These are phyloP conservation scores for Daubentonia madagascariensis DNA, from an alignment of 2,113 vertebrate genomes.

Conservation along the genomic window DNA sequence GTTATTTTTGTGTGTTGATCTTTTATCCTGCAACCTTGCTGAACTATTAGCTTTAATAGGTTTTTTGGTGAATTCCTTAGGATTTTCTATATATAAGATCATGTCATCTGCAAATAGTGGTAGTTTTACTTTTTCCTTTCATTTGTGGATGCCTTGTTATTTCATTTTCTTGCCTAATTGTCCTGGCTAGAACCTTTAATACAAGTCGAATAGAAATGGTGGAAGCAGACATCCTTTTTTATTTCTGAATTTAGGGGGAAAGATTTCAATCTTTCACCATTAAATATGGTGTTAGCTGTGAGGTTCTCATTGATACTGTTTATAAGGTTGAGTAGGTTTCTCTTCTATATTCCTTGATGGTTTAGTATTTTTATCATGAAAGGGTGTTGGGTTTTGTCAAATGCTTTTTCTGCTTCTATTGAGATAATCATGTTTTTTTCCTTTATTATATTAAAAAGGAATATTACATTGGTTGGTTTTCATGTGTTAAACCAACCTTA, in stretches of 20 bases:
- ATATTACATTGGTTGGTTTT: background rate
- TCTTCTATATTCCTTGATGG: background rate
- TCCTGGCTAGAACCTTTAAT: background rate
- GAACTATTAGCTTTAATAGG: background rate
- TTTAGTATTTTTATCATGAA: background rate
- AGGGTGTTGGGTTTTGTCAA: background rate
- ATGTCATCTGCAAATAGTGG: too few relatives aligned
- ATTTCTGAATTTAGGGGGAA: background rate
- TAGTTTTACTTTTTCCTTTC: too few relatives aligned
- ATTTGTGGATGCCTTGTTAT: background rate
- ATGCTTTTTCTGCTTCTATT: background rate
- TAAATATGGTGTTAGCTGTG: background rate
- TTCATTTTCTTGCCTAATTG: background rate
- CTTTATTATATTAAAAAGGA: too few relatives aligned
- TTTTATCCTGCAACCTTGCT: background rate
- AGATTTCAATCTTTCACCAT: background rate
- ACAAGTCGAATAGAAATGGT: background rate
- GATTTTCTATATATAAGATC: background rate
- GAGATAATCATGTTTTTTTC: too few relatives aligned
- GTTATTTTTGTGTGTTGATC: background rate
- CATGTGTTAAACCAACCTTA: background rate
- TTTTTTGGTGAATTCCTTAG: background rate
- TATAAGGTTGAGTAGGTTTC: background rate
- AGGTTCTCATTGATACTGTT: background rate
- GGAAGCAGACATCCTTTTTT: background rate